Conservation (phyloP, 2,113 vertebrate species). For the Plecotus auritus region DNA sequence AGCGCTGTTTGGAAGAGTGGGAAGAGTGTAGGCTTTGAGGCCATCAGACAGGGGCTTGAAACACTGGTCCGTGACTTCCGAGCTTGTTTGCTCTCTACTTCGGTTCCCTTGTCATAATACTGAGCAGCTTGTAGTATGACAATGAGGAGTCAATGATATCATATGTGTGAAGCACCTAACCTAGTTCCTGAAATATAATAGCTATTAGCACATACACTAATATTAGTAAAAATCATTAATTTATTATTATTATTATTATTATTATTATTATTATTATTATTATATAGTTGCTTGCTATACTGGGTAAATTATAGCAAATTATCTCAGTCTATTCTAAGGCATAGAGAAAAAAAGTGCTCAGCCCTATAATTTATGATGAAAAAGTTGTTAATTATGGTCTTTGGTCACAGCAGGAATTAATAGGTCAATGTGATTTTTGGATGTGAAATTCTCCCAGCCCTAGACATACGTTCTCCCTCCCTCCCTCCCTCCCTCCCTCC, state of each 20-base stretch:
- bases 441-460: not conserved
- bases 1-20: not conserved
- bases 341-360: not conserved
- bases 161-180: not conserved
- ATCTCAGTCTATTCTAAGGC: not conserved
- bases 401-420: not conserved
- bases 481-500: too few species aligned
- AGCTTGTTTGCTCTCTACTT: not conserved
- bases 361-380: not conserved
- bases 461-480: not conserved
- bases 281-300: not conserved
- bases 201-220: not conserved
- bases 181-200: not conserved
- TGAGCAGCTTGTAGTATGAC: not conserved
- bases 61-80: not conserved
- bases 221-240: not conserved
- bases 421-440: slow-evolving; percentile 3
- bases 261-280: not conserved
- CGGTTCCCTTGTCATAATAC: not conserved
- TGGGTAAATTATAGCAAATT: not conserved
- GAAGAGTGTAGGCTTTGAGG: not conserved
- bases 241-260: not conserved
- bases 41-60: not conserved
- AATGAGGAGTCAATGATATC: not conserved
- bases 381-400: not conserved